phyloP scores from a whole-genome alignment of 1,140 invertebrate species.

The Saxidomus purpurata region DNA sequence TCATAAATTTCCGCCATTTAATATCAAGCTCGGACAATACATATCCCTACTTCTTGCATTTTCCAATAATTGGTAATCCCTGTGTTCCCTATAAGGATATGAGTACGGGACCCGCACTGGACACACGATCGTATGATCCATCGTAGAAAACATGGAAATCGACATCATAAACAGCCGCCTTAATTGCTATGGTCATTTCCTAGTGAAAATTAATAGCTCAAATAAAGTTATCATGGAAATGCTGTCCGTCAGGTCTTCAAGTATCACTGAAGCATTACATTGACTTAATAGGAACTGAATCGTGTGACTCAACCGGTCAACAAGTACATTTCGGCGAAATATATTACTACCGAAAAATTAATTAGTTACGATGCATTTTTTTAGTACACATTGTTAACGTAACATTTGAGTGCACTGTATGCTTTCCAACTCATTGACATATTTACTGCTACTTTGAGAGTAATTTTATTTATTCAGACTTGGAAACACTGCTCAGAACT shows the following conservation, averaged over 20 bases:
- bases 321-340: neutral
- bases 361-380: too few species aligned
- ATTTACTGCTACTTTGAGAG: neutral
- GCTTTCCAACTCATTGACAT: neutral
- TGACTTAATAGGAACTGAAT: neutral
- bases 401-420: neutral
- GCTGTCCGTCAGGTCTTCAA: conserved; percentile 7
- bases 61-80: conserved; percentile 54
- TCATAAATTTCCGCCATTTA: conserved; percentile 43
- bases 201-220: conserved; percentile 61
- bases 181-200: conserved; percentile 62
- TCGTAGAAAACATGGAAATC: conserved; percentile 53
- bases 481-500: neutral
- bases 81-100: conserved; percentile 1
- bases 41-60: conserved; percentile 32
- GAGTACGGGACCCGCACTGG: neutral
- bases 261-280: neutral
- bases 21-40: conserved; percentile 47
- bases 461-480: neutral
- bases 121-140: conserved; percentile 6
- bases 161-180: conserved; percentile 50
- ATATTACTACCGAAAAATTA: too few species aligned
- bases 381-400: too few species aligned
- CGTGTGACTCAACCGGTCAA: conserved; percentile 20
- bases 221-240: conserved; percentile 36